Conservation (phyloP, 2,888 invertebrate genomes). For the Xestobium rufovillosum region DNA sequence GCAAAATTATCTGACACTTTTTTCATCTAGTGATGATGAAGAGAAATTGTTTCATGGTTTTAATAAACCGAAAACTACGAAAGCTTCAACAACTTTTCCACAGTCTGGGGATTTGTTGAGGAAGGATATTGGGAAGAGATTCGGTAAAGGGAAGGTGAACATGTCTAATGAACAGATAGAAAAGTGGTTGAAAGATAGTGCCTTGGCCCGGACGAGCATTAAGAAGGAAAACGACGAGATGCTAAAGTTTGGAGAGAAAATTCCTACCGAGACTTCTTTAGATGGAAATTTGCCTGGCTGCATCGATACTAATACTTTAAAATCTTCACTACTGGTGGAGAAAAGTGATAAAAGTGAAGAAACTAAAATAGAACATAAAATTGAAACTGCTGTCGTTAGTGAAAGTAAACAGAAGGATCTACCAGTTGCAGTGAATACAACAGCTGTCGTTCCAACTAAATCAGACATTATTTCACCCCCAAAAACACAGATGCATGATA, state of each 20-base stretch:
- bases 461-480: slow-evolving; percentile 29
- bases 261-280: slow-evolving; percentile 32
- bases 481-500: slow-evolving; percentile 36
- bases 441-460: slow-evolving; percentile 11
- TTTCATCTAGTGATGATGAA: slow-evolving; percentile 47
- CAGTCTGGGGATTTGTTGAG: slow-evolving; percentile 39
- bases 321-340: slow-evolving; percentile 27
- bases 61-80: slow-evolving; percentile 15
- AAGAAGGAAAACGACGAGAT: slow-evolving; percentile 38
- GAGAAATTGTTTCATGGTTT: slow-evolving; percentile 40
- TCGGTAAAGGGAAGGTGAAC: slow-evolving; percentile 55
- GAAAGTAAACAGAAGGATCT: slow-evolving; percentile 8
- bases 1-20: slow-evolving; percentile 38
- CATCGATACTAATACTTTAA: slow-evolving; percentile 27
- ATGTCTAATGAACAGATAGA: slow-evolving; percentile 65
- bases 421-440: slow-evolving; percentile 6
- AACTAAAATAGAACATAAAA: slow-evolving; percentile 8
- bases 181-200: slow-evolving; percentile 51
- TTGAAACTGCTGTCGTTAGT: slow-evolving; percentile 10
- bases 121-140: slow-evolving; percentile 40
- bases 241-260: slow-evolving; percentile 37
- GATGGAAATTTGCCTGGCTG: slow-evolving; percentile 23
- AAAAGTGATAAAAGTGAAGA: slow-evolving; percentile 22
- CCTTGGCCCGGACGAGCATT: slow-evolving; percentile 36
- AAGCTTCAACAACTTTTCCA: slow-evolving; percentile 26